These are phyloP conservation scores for Anhinga anhinga DNA, from an alignment of 2,113 vertebrate species.

Conservation along the genomic window DNA sequence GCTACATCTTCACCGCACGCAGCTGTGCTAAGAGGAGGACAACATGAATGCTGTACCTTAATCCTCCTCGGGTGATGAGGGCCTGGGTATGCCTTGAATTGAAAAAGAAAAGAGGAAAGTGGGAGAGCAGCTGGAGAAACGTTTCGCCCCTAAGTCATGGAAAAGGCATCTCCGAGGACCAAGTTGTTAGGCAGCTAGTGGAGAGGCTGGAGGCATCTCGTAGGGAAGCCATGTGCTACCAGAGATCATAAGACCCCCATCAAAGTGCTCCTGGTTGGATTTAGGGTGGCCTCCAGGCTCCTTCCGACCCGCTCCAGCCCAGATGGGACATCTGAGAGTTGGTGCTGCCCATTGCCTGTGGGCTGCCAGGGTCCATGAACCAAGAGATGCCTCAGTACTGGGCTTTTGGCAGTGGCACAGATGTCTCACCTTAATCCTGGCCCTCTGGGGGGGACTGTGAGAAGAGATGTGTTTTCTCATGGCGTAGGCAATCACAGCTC, in stretches of 20 bases:
- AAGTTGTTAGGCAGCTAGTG: neutral
- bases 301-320: neutral
- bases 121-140: neutral
- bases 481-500: neutral
- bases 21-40: neutral
- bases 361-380: neutral
- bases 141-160: neutral
- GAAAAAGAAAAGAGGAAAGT: neutral
- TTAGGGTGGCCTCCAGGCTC: neutral
- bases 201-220: neutral
- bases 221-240: neutral
- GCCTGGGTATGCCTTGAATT: slow-evolving; percentile 8
- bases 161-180: neutral
- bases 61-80: neutral
- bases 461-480: neutral
- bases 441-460: neutral
- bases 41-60: neutral
- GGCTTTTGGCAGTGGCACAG: neutral
- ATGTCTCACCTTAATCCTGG: neutral
- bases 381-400: neutral
- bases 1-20: fast-evolving
- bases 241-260: neutral
- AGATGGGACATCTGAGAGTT: neutral
- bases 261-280: neutral
- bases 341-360: neutral